Conservation (phyloP, 1,140 invertebrate species). For the Aphis craccivora region DNA sequence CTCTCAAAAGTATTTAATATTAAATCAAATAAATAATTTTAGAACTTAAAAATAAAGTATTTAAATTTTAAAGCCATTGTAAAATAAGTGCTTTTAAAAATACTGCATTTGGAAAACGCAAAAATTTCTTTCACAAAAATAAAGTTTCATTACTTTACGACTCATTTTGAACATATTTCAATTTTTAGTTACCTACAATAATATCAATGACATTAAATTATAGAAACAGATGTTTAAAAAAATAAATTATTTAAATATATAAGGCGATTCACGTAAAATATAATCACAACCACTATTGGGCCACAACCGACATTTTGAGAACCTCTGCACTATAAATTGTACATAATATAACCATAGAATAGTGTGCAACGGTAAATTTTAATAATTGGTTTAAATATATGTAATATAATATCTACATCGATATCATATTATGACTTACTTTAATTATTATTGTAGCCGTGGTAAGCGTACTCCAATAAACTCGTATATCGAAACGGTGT, state of each 20-base stretch:
- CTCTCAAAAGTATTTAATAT: neutral
- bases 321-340: neutral
- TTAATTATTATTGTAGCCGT: neutral
- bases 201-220: too few relatives aligned
- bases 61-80: neutral
- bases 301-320: too few relatives aligned
- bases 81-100: neutral
- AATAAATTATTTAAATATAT: too few relatives aligned
- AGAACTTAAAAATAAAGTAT: neutral
- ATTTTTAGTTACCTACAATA: too few relatives aligned
- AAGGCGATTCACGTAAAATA: too few relatives aligned
- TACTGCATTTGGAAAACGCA: neutral
- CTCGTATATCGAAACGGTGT: neutral
- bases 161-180: neutral
- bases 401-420: neutral
- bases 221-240: too few relatives aligned
- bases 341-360: neutral
- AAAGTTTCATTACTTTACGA: neutral
- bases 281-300: too few relatives aligned
- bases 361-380: neutral
- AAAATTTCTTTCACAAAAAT: neutral
- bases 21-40: neutral
- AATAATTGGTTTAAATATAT: neutral
- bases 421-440: conserved; percentile 10
- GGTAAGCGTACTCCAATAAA: neutral